Percentiles rank a stretch among this genome's conserved stretches.
Conservation (phyloP, 2,888 invertebrate species). For the Limnephilus auricula region DNA sequence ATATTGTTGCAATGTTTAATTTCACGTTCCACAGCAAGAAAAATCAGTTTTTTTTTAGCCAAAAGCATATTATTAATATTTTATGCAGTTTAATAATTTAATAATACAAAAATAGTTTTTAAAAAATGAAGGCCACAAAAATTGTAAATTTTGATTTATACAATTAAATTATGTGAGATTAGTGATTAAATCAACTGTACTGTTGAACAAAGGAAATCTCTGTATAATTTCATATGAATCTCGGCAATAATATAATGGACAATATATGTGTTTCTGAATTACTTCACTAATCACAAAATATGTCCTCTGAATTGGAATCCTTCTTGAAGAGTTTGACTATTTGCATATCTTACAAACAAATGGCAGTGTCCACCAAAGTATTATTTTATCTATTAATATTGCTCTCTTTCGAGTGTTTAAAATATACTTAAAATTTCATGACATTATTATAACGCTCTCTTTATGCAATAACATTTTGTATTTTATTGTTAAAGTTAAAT, state of each 20-base stretch:
- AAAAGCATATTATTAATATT: neutral
- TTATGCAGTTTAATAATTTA: neutral
- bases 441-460: conserved; percentile 2
- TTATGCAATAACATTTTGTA: conserved; percentile 19
- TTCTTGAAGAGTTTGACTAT: neutral
- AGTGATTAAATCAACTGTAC: neutral
- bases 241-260: neutral
- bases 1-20: neutral
- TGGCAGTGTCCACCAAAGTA: conserved; percentile 30
- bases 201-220: neutral
- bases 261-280: no score
- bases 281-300: no score
- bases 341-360: neutral
- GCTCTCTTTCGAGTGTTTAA: conserved; percentile 25
- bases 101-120: neutral
- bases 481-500: neutral
- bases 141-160: neutral
- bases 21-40: neutral
- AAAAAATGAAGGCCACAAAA: neutral
- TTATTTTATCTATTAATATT: conserved; percentile 14
- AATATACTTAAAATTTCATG: neutral
- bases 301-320: neutral
- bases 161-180: neutral
- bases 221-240: neutral
- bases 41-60: neutral